Conservation (phyloP, 1,140 invertebrate genomes). For the Akabosia matsudoensis region DNA sequence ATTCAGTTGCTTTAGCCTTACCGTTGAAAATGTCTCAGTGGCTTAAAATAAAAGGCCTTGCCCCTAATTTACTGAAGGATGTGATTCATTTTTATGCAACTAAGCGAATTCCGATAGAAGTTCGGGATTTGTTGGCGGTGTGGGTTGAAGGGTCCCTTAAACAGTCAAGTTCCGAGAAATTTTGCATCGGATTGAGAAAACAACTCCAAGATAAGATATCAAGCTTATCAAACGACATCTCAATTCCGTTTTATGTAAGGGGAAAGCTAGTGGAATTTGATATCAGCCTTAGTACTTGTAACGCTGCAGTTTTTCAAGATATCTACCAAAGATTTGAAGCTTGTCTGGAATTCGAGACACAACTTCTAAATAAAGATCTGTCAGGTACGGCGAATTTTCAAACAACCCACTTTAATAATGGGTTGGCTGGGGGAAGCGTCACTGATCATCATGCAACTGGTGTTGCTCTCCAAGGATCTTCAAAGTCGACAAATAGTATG, state of each 20-base stretch:
- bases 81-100: not conserved
- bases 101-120: not conserved
- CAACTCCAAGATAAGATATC: not conserved
- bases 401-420: too few relatives aligned
- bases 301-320: not conserved
- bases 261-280: not conserved
- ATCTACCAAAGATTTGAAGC: not conserved
- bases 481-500: not conserved
- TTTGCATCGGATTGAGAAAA: not conserved
- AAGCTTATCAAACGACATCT: not conserved
- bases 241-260: not conserved
- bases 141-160: not conserved
- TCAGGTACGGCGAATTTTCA: too few relatives aligned
- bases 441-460: not conserved
- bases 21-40: not conserved
- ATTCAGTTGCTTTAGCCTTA: too few relatives aligned
- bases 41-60: conserved; percentile 7
- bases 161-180: not conserved
- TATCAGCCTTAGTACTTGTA: not conserved
- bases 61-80: not conserved
- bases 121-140: not conserved
- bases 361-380: not conserved
- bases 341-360: not conserved
- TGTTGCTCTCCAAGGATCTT: not conserved
- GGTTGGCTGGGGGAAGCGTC: not conserved